Evolutionary conservation across 2,797 vertebrate genomes (phyloP), one percentile per base, ranked within the genome.

Genomic region (Esox lucius): DNA sequence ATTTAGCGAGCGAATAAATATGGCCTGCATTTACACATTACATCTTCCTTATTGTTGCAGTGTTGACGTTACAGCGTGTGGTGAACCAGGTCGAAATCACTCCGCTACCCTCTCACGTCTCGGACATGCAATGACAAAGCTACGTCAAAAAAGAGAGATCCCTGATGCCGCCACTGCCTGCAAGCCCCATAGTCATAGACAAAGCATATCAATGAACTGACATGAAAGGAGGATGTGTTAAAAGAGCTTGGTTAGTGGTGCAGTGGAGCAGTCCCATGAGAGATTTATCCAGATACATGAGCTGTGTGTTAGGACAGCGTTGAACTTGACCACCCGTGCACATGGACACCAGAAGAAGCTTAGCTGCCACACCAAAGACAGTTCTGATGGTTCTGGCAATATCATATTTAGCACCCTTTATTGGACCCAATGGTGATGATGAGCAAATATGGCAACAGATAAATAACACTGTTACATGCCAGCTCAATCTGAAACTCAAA

Each of bases 261-360:
- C 31, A 31, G 7, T 68, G 69, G 71, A 75, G 83, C 86, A 83
- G 85, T 75, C 81, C 42, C n/a, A 15, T 49, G 70, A 69, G 70
- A 84, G 87, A 76, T 91, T 89, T 89, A 92, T 92, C 91, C 91
- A 93, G 91, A 88, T 68, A 73, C 28, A 48, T 68, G 48, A 6
- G 74, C 73, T 59, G 42, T 75, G 74, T 56, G 24, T 78, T 73
- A 62, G 42, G 16, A 65, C 62, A 53, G 48, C 3, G 26, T 53
- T 24, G 24, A 12, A 59, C 56, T 9, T 49, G 46, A 49, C n/a
- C 26, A 31, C 16, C 68, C 49, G 16, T 69, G 62, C 33, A 12
- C 17, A 33, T 5, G 5, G 17, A 80, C 65, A 51, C 56, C 12
- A 46, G 33, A 78, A 66, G 22, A 8, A 16, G 22, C 42, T 77